phyloP scores from a whole-genome alignment of 2,888 invertebrate species.

The Portevinia maculata region DNA sequence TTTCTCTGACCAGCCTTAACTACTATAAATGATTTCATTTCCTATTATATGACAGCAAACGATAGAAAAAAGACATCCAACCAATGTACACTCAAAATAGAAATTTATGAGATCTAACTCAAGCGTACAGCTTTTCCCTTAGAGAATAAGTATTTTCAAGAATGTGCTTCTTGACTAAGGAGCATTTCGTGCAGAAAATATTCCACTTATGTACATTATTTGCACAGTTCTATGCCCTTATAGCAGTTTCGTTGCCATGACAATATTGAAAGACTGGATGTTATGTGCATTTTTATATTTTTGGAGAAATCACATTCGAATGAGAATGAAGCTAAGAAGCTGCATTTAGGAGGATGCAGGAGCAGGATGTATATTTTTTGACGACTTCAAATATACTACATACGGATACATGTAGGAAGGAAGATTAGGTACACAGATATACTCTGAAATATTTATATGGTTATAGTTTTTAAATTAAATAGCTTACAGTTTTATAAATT shows the following conservation, averaged over 20 bases:
- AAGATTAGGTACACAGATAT: constrained; percentile 37
- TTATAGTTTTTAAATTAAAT: constrained; percentile 23
- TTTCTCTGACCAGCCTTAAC: constrained; percentile 22
- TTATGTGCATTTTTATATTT: constrained; percentile 60
- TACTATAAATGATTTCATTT: constrained; percentile 36
- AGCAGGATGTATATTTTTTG: constrained; percentile 17
- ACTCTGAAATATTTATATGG: constrained; percentile 35
- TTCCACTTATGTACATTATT: constrained; percentile 70
- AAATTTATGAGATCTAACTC: constrained; percentile 68
- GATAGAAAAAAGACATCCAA: constrained; percentile 15
- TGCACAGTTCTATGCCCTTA: constrained; percentile 66
- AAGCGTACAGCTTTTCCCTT: constrained; percentile 54
- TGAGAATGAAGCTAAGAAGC: constrained; percentile 31
- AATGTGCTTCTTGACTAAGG: constrained; percentile 68
- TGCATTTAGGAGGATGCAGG: constrained; percentile 15
- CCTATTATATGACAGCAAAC: constrained; percentile 5
- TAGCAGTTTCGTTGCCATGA: constrained; percentile 59
- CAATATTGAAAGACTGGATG: constrained; percentile 64
- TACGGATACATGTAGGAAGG: constrained; percentile 42
- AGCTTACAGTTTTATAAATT: constrained; percentile 6
- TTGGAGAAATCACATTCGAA: constrained; percentile 37
- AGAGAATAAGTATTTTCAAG: constrained; percentile 67
- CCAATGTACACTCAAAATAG: constrained; percentile 52
- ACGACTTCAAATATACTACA: too few species aligned
- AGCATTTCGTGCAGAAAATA: constrained; percentile 71